Evolutionary conservation across 1,140 invertebrate genomes (phyloP).

Genomic region (Plectrocnemia conspersa): DNA sequence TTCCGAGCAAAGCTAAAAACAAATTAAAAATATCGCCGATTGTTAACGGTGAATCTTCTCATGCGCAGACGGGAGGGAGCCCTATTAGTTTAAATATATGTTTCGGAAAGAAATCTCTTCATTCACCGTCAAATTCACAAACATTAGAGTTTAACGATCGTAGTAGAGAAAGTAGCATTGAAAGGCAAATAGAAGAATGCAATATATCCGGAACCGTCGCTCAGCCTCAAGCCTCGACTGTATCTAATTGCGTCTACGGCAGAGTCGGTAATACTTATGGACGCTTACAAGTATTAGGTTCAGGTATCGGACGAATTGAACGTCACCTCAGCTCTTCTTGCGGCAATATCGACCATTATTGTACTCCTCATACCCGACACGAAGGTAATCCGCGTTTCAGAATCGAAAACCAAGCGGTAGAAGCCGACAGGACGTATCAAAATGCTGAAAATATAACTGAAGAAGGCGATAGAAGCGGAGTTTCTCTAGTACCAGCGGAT

Average conservation of each 20-base stretch:
- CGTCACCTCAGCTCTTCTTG: conserved; percentile 54
- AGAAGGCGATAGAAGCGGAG: conserved; percentile 15
- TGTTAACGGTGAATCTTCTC: conserved; percentile 11
- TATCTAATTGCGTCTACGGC: conserved; percentile 41
- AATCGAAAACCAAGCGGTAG: conserved; percentile 32
- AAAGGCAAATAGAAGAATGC: conserved; percentile 14
- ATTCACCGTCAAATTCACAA: conserved; percentile 33
- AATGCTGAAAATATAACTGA: conserved; percentile 18
- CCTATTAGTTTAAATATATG: conserved; percentile 33
- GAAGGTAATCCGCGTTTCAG: conserved; percentile 30
- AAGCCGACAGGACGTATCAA: conserved; percentile 32
- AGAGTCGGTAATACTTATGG: conserved; percentile 50
- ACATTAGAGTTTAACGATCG: conserved; percentile 35
- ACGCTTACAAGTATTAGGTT: conserved; percentile 51
- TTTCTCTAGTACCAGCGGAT: conserved; percentile 33
- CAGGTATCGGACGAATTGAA: conserved; percentile 55
- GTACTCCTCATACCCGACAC: conserved; percentile 28
- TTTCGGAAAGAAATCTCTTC: conserved; percentile 29
- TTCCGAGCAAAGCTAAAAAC: conserved; percentile 29
- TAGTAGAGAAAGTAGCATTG: conserved; percentile 20
- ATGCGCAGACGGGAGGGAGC: conserved; percentile 10
- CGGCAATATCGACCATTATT: conserved; percentile 54
- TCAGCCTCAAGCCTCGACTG: conserved; percentile 22
- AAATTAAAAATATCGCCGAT: conserved; percentile 31
- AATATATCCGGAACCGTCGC: not conserved